phyloP scores from a whole-genome alignment of 2,888 invertebrate genomes.

The Chalcis sispes region DNA sequence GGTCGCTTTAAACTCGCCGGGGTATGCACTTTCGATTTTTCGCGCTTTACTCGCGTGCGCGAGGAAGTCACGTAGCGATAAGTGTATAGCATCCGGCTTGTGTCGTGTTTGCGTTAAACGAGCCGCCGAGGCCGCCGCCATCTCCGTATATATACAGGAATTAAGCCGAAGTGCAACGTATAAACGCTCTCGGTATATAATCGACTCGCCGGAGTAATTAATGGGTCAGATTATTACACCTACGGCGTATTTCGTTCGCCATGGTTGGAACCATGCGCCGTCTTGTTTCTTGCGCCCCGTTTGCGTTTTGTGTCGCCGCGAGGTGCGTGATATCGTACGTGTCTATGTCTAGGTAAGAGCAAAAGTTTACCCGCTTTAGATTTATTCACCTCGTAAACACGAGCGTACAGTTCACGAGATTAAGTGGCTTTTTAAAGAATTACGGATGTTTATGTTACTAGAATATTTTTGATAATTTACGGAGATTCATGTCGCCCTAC shows the following conservation, averaged over 20 bases:
- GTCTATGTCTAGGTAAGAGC: no score
- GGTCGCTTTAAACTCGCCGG: background rate
- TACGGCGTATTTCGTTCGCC: conserved; percentile 1
- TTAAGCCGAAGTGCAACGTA: background rate
- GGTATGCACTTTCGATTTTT: conserved; percentile 11
- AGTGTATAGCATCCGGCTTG: conserved; percentile 47
- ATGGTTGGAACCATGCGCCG: background rate
- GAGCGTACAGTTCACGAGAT: no score
- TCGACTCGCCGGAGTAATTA: conserved; percentile 44
- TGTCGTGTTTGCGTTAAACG: background rate
- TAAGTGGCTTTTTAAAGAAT: no score
- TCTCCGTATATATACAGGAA: background rate
- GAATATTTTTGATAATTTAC: no score
- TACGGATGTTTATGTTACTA: no score
- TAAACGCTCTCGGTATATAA: conserved; percentile 7
- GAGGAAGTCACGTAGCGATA: conserved; percentile 43
- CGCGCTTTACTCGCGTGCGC: background rate
- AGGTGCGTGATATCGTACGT: no score
- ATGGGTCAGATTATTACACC: conserved; percentile 44
- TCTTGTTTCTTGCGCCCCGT: background rate
- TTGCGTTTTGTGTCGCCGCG: background rate
- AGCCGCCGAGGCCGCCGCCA: no score
- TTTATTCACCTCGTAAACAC: no score
- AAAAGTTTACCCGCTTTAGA: no score
- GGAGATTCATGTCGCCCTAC: no score